phyloP scores from a whole-genome alignment of 2,113 vertebrate genomes.

The Cyanoliseus patagonus region DNA sequence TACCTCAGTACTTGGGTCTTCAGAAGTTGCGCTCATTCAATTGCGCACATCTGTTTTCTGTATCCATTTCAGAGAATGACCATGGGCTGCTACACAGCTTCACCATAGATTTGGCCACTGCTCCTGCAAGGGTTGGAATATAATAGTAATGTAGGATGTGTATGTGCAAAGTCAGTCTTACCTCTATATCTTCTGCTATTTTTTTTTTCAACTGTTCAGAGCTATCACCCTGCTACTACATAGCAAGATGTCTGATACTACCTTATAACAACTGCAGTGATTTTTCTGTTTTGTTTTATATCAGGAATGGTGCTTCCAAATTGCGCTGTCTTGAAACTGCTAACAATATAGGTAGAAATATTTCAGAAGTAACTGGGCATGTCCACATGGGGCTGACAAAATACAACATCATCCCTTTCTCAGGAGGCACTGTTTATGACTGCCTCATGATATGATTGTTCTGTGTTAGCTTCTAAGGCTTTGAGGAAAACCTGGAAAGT shows the following conservation, averaged over 20 bases:
- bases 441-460: neutral
- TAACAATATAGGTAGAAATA: neutral
- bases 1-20: neutral
- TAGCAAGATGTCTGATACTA: neutral
- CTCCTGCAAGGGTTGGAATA: neutral
- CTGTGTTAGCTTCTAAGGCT: rapidly evolving
- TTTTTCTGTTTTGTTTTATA: neutral
- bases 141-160: too few relatives aligned
- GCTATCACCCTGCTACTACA: neutral
- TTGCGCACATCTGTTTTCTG: neutral
- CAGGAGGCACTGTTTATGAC: neutral
- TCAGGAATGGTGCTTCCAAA: neutral
- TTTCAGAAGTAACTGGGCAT: neutral
- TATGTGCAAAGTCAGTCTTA: neutral
- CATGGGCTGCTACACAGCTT: neutral
- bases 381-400: neutral
- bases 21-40: neutral
- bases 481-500: neutral
- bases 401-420: neutral
- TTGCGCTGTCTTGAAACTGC: rapidly evolving
- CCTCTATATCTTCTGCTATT: neutral
- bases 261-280: neutral
- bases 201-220: neutral
- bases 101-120: neutral
- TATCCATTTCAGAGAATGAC: neutral